Conservation (phyloP, 2,113 vertebrate species). For the Fulica atra region DNA sequence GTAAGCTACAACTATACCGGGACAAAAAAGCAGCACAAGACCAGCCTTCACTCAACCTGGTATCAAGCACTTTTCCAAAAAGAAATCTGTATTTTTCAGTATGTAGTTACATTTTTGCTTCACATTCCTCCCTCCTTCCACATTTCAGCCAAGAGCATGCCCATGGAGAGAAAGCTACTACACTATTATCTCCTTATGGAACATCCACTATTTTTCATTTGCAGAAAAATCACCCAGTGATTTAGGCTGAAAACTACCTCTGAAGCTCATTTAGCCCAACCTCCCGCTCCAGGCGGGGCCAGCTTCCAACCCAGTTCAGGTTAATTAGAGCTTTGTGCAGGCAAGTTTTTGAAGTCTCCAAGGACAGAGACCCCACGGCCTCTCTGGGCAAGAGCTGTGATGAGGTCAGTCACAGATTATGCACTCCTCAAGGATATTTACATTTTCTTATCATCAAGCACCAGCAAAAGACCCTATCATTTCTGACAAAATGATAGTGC, state of each 20-base stretch:
- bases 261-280: background rate
- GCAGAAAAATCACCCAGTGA: background rate
- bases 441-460: background rate
- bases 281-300: background rate
- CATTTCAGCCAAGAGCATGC: background rate
- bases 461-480: background rate
- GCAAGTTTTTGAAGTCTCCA: background rate
- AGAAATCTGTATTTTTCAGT: background rate
- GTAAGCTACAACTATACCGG: background rate
- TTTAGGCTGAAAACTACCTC: background rate
- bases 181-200: background rate
- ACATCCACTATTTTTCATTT: background rate
- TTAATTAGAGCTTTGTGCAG: background rate
- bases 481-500: background rate
- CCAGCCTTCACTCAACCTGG: background rate
- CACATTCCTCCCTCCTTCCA: background rate
- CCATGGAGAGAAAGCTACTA: background rate
- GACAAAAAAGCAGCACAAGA: background rate
- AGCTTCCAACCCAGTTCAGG: background rate
- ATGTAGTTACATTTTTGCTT: background rate
- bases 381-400: background rate
- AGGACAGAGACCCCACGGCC: background rate
- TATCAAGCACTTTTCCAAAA: background rate
- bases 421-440: background rate
- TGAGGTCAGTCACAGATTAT: background rate